These are phyloP conservation scores for Marmota flaviventris DNA, from an alignment of 2,113 vertebrate species.

Conservation along the genomic window DNA sequence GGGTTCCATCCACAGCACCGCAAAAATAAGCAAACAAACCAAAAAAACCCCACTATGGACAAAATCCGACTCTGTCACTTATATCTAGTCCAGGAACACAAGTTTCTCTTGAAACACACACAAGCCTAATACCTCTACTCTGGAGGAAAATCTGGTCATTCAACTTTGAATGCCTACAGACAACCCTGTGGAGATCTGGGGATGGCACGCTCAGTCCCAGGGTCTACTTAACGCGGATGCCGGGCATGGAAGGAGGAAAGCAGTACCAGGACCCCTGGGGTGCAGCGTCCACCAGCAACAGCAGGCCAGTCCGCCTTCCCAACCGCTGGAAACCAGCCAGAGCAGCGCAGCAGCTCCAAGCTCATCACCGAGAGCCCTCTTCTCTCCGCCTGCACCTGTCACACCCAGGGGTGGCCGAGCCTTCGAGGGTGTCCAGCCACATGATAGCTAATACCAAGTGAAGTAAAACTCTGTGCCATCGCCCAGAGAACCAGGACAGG, in stretches of 20 bases:
- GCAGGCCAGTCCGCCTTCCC: not conserved
- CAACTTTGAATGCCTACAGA: not conserved
- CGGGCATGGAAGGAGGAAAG: not conserved
- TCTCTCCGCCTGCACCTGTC: not conserved
- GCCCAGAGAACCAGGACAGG: not conserved
- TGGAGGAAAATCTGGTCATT: not conserved
- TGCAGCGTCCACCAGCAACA: not conserved
- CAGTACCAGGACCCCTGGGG: not conserved
- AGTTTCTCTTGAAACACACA: not conserved
- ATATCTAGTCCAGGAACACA: not conserved
- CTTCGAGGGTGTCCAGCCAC: not conserved
- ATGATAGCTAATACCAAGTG: not conserved
- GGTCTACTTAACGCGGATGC: not conserved
- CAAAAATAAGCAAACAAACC: not conserved
- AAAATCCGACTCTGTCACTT: not conserved
- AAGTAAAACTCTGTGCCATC: not conserved
- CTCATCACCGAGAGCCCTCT: not conserved
- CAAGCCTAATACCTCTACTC: no score
- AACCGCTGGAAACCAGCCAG: not conserved
- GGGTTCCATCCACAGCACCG: no score
- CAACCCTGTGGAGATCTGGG: not conserved
- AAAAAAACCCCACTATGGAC: not conserved
- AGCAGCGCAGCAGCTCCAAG: not conserved
- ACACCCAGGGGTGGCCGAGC: not conserved
- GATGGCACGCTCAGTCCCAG: not conserved